Evolutionary conservation across 1,140 invertebrate species (phyloP).

Genomic region (Listronotus bonariensis): DNA sequence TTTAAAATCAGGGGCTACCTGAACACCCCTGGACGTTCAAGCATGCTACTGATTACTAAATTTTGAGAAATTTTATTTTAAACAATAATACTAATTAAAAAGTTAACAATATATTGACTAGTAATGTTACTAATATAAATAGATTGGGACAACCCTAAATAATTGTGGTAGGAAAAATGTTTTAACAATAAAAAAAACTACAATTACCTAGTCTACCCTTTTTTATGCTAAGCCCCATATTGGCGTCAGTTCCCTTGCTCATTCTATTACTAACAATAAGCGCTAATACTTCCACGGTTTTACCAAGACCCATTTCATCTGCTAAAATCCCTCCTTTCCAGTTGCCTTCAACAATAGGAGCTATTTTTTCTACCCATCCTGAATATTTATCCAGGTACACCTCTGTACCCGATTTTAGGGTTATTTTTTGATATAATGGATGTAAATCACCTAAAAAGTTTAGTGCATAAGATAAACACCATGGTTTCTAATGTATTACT

Average conservation of each 20-base stretch:
- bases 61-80: too few relatives aligned
- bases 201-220: background rate
- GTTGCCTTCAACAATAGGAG: slow-evolving; percentile 49
- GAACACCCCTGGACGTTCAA: too few relatives aligned
- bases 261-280: slow-evolving; percentile 60
- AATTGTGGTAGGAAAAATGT: too few relatives aligned
- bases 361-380: slow-evolving; percentile 54
- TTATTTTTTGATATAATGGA: slow-evolving; percentile 54
- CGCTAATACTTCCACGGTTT: slow-evolving; percentile 78
- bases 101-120: too few relatives aligned
- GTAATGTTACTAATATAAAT: too few relatives aligned
- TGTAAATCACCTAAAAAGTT: slow-evolving; percentile 48
- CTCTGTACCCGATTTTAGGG: slow-evolving; percentile 50
- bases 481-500: too few relatives aligned
- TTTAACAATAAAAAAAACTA: too few relatives aligned
- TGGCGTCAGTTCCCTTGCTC: background rate
- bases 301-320: slow-evolving; percentile 86
- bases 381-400: slow-evolving; percentile 63
- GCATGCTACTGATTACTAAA: too few relatives aligned
- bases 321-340: slow-evolving; percentile 77
- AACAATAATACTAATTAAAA: too few relatives aligned
- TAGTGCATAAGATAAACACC: too few relatives aligned
- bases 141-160: too few relatives aligned
- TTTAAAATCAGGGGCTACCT: too few relatives aligned
- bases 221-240: background rate